These are phyloP conservation scores for Athrips mouffetella DNA, from an alignment of 2,888 invertebrate genomes.

Conservation along the genomic window DNA sequence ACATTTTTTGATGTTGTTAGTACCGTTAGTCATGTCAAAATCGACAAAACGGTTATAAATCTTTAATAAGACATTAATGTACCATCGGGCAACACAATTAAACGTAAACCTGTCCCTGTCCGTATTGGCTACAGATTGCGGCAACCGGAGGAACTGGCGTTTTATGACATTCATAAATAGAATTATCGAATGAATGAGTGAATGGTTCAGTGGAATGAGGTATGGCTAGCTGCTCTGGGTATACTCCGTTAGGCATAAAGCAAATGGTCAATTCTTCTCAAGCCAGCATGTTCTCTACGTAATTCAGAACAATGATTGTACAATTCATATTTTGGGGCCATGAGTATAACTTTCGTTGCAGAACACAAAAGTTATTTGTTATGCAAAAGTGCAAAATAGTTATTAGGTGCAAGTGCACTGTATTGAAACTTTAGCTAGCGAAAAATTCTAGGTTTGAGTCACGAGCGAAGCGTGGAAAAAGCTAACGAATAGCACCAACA, in stretches of 20 bases:
- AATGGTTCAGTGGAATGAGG: conserved; percentile 33
- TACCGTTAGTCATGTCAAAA: conserved; percentile 15
- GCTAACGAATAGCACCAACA: too few species aligned
- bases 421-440: too few species aligned
- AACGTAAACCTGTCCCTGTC: conserved; percentile 40
- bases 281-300: too few species aligned
- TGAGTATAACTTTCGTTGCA: too few species aligned
- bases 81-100: conserved; percentile 14
- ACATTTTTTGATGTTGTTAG: neutral
- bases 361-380: too few species aligned
- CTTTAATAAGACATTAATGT: conserved; percentile 14
- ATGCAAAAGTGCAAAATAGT: too few species aligned
- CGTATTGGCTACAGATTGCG: conserved; percentile 34
- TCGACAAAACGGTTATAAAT: conserved; percentile 17
- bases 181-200: conserved; percentile 44
- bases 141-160: conserved; percentile 31
- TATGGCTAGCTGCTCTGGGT: conserved; percentile 25
- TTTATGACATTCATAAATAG: conserved; percentile 55
- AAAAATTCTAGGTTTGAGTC: too few species aligned
- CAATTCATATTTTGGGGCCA: too few species aligned
- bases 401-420: too few species aligned
- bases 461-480: too few species aligned
- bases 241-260: neutral
- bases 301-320: too few species aligned
- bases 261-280: too few species aligned